Conservation (phyloP, 2,888 invertebrate genomes). For the Steinernema carpocapsae region DNA sequence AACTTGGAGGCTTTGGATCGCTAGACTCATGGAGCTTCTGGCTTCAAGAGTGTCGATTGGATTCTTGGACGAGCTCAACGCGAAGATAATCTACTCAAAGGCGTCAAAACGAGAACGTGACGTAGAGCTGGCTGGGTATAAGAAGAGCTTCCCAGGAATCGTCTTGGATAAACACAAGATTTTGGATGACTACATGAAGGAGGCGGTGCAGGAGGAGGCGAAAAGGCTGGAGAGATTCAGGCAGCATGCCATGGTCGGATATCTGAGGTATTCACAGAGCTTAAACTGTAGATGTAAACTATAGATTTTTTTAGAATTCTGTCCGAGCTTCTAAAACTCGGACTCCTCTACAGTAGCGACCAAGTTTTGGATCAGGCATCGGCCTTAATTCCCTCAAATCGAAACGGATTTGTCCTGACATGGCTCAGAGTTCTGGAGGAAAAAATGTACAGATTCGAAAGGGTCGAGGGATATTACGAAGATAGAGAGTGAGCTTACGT, state of each 20-base stretch:
- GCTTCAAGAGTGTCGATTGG: neutral
- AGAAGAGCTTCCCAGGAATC: neutral
- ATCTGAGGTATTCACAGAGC: neutral
- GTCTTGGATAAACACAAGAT: neutral
- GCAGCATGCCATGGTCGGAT: neutral
- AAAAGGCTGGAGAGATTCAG: neutral
- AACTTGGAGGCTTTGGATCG: neutral
- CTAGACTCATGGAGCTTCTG: neutral
- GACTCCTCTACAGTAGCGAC: too few relatives aligned
- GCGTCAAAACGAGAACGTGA: neutral
- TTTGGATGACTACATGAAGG: neutral
- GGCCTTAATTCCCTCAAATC: too few relatives aligned
- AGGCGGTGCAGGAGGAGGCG: neutral
- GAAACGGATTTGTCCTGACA: too few relatives aligned
- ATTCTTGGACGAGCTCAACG: neutral
- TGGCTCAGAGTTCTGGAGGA: too few relatives aligned
- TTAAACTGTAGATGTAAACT: neutral
- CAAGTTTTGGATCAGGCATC: too few relatives aligned
- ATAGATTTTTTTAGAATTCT: neutral
- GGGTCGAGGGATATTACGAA: too few relatives aligned
- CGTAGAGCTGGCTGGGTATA: neutral
- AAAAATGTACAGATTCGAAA: too few relatives aligned
- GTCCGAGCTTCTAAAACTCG: neutral
- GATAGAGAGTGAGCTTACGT: too few relatives aligned
- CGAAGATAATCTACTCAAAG: slow-evolving; percentile 1